Conservation (phyloP, 2,113 vertebrate genomes). For the Muntiacus muntjak region DNA sequence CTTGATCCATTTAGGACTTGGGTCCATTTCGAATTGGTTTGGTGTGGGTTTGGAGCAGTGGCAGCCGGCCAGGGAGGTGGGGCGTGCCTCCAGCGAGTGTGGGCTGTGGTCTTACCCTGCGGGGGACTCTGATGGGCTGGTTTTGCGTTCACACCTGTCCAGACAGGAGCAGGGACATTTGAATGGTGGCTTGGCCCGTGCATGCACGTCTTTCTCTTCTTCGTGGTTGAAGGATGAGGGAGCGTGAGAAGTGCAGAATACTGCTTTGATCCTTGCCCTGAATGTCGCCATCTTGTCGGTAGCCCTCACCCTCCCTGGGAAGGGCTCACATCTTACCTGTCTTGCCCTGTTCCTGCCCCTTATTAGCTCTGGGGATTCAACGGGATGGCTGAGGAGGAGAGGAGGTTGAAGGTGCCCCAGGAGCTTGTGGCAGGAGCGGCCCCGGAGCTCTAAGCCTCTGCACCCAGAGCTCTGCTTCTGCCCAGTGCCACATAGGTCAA, state of each 20-base stretch:
- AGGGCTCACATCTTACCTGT: not conserved
- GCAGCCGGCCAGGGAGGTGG: not conserved
- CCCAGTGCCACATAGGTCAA: not conserved
- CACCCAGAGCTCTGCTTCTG: not conserved
- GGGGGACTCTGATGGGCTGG: not conserved
- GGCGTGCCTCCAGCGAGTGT: not conserved
- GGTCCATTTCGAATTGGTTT: not conserved
- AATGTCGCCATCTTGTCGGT: not conserved
- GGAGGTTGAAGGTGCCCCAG: not conserved
- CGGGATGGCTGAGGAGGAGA: not conserved
- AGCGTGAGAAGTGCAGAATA: not conserved
- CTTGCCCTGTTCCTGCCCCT: not conserved
- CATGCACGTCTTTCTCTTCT: not conserved
- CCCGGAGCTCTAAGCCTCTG: not conserved
- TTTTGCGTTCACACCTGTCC: not conserved
- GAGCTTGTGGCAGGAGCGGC: accelerated
- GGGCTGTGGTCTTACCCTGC: not conserved
- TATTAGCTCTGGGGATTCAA: not conserved
- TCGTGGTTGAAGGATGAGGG: not conserved
- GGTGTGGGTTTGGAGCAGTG: not conserved
- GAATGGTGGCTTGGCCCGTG: not conserved
- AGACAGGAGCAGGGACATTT: not conserved
- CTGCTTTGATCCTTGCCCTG: not conserved
- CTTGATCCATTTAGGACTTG: not conserved
- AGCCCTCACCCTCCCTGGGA: not conserved